These are phyloP conservation scores for Lota lota DNA, from an alignment of 2,113 vertebrate genomes.

Conservation along the genomic window DNA sequence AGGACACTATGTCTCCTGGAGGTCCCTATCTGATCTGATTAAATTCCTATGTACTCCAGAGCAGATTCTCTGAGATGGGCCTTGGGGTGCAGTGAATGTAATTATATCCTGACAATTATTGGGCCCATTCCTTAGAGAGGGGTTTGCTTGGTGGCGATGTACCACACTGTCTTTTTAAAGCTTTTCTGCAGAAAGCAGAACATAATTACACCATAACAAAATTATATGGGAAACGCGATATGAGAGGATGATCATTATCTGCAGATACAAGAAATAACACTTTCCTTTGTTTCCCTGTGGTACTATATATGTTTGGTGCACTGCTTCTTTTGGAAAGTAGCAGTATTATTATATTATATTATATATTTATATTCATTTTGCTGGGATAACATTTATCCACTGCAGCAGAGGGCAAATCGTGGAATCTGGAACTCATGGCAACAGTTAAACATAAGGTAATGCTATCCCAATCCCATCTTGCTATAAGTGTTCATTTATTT, in stretches of 20 bases:
- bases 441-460: conserved; percentile 6
- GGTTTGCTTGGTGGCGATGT: conserved; percentile 52
- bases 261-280: conserved; percentile 38
- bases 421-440: conserved; percentile 13
- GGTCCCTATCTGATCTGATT: conserved; percentile 64
- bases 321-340: too few species aligned
- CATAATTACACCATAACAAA: conserved; percentile 59
- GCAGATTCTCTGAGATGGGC: conserved; percentile 57
- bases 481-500: conserved; percentile 5
- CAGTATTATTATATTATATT: too few species aligned
- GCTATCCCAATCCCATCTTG: not conserved
- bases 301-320: too few species aligned
- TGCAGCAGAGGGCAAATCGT: conserved; percentile 10
- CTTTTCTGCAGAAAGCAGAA: conserved; percentile 31
- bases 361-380: not conserved
- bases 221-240: conserved; percentile 68
- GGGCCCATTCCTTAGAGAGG: conserved; percentile 51
- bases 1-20: conserved; percentile 55
- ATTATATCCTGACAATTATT: conserved; percentile 70
- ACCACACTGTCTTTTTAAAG: conserved; percentile 56
- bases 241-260: conserved; percentile 60
- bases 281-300: conserved; percentile 42
- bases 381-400: conserved; percentile 8
- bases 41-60: conserved; percentile 49
- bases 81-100: conserved; percentile 61